phyloP scores from a whole-genome alignment of 2,888 invertebrate genomes.

The Hermaeophaga mercurialis region DNA sequence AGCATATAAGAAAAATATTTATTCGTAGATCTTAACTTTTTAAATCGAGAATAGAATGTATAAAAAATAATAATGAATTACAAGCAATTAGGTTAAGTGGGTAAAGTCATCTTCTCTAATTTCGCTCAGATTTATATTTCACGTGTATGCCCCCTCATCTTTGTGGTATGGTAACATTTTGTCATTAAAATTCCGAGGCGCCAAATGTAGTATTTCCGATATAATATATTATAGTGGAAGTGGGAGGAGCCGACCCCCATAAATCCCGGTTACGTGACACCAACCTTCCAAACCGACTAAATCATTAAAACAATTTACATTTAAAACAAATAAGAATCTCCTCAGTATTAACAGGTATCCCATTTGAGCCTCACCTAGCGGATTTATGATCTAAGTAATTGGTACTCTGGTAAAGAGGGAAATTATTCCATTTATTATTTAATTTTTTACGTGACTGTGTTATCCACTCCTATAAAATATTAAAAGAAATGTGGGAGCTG shows the following conservation, averaged over 20 bases:
- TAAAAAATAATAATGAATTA: constrained; percentile 16
- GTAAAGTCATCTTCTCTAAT: constrained; percentile 32
- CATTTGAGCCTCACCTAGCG: too few species aligned
- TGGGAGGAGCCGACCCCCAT: constrained; percentile 51
- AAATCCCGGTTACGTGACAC: constrained; percentile 52
- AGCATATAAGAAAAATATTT: too few species aligned
- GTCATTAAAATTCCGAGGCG: constrained; percentile 53
- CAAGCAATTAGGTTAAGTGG: constrained; percentile 32
- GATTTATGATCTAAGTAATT: too few species aligned
- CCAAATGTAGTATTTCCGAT: constrained; percentile 50
- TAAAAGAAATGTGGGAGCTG: too few species aligned
- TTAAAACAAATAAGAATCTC: constrained; percentile 41
- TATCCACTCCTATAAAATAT: too few species aligned
- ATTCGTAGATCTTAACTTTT: too few species aligned
- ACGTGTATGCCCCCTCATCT: constrained; percentile 32
- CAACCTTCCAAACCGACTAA: constrained; percentile 45
- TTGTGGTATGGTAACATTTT: constrained; percentile 41
- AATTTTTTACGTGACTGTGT: too few species aligned
- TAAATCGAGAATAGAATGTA: too few species aligned
- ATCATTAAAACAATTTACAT: constrained; percentile 52
- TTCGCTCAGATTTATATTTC: constrained; percentile 37
- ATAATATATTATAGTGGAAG: constrained; percentile 53
- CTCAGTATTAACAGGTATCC: constrained; percentile 26
- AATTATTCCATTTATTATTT: too few species aligned
- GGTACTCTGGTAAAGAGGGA: too few species aligned